Base-by-base conservation (phyloP, 2,797 vertebrate genomes). In the Nothura maculosa region DNA sequence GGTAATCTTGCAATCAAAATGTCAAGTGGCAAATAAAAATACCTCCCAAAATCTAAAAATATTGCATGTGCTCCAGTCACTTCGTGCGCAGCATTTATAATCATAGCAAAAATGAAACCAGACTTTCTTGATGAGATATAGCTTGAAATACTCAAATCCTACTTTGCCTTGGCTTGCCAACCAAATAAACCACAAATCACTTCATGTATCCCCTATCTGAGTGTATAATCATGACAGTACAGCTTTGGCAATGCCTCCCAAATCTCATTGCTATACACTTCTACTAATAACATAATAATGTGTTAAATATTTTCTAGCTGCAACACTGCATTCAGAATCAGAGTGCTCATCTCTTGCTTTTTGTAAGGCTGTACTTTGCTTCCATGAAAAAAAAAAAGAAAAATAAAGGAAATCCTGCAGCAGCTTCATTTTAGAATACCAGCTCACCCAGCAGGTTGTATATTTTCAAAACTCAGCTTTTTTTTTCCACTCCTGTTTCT, bases 231-330 rank as follows among this genome's bases (percentile, higher is more conserved):
- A 73, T 60, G 73, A 90, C 69, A 92, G 69, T 27, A 72, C 48
- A 92, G 62, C 80, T 94, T 89, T 67, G 81, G 79, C 36, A 89
- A 89, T 82, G 85, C 89, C 84, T 87, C 93, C 63, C 81, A 87
- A 83, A 90, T 89, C 89, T 89, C 90, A 94, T 94, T 94, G 94
- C 92, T 94, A 95, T 92, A 94, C 52, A 54, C 52, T 85, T 87
- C 55, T 55, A 89, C 63, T 81, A 87, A 85, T 90, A 94, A 50
- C 60, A 85, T 79, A 89, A 93, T 89, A 92, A 84, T 4, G 18
- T 70, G 80, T 81, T 87, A 94, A 83, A 86, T 21, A 79, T 79
- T 87, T 87, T 83, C 89, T 86, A 82, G 64, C 66, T 90, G 76
- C 74, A 90, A 90, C 55, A 67, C 22, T 60, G 52, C 43, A 22